phyloP scores from a whole-genome alignment of 2,888 invertebrate species.

The Corbicula japonica region DNA sequence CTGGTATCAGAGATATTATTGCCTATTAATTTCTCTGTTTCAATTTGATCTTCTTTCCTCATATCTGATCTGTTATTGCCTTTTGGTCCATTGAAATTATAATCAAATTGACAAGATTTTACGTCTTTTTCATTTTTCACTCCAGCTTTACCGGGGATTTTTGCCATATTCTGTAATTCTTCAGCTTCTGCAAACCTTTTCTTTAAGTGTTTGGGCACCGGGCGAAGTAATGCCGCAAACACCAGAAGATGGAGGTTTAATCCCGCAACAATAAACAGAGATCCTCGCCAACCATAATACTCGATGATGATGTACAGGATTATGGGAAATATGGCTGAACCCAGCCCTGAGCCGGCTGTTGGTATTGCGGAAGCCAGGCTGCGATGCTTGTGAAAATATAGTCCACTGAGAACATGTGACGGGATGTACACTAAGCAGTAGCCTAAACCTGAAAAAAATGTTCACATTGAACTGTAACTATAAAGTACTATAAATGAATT shows the following conservation, averaged over 20 bases:
- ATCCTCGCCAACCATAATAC: slow-evolving; percentile 80
- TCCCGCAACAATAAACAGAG: slow-evolving; percentile 77
- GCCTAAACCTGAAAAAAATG: slow-evolving; percentile 78
- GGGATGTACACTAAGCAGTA: slow-evolving; percentile 80
- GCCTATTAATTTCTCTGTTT: no score
- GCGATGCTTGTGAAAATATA: slow-evolving; percentile 79
- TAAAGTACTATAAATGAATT: no score
- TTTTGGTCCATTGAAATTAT: no score
- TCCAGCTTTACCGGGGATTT: no score
- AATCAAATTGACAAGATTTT: no score
- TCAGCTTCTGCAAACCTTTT: slow-evolving; percentile 17
- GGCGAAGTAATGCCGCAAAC: slow-evolving; percentile 75
- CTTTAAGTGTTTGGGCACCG: slow-evolving; percentile 56
- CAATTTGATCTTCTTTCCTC: no score
- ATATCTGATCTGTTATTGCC: no score
- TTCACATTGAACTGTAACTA: no score
- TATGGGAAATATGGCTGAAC: slow-evolving; percentile 78
- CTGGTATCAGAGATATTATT: no score
- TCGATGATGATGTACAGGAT: slow-evolving; percentile 75
- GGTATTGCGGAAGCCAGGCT: slow-evolving; percentile 80
- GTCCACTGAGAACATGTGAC: slow-evolving; percentile 80
- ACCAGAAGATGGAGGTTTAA: slow-evolving; percentile 77
- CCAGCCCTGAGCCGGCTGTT: slow-evolving; percentile 80
- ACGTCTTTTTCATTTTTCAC: no score
- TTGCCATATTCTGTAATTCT: slow-evolving; percentile 15